phyloP scores from a whole-genome alignment of 2,888 invertebrate genomes.

The Eupithecia dodoneata region DNA sequence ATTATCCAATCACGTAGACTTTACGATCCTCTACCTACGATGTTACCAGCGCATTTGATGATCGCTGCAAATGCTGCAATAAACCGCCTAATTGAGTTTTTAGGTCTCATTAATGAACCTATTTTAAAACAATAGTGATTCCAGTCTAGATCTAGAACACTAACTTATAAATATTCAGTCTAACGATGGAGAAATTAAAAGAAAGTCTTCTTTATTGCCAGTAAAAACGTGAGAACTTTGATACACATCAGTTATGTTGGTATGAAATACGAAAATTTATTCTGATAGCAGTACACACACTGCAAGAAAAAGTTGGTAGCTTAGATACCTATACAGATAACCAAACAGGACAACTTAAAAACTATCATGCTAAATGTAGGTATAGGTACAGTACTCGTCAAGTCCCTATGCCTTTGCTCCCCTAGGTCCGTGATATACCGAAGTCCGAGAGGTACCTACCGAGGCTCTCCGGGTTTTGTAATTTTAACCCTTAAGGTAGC shows the following conservation, averaged over 20 bases:
- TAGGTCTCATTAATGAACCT: background rate
- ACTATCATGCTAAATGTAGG: no score
- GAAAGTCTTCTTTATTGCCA: conserved; percentile 24
- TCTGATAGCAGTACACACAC: no score
- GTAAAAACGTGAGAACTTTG: conserved; percentile 14
- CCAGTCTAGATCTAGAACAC: conserved; percentile 2
- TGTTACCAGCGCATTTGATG: background rate
- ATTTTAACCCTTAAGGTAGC: no score
- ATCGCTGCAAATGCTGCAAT: background rate
- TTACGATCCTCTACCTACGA: background rate
- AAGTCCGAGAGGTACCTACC: no score
- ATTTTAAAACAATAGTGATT: background rate
- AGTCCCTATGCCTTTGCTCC: no score
- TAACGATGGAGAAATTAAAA: conserved; percentile 27
- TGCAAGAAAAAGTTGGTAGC: no score
- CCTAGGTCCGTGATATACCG: no score
- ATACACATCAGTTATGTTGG: background rate
- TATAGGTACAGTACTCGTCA: no score
- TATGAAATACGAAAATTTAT: no score
- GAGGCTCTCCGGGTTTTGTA: no score
- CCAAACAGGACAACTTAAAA: no score
- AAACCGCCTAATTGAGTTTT: background rate
- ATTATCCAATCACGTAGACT: background rate
- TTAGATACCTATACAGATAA: no score
- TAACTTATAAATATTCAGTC: conserved; percentile 6